phyloP scores from a whole-genome alignment of 2,797 vertebrate genomes.

The Sebastes oblongus region DNA sequence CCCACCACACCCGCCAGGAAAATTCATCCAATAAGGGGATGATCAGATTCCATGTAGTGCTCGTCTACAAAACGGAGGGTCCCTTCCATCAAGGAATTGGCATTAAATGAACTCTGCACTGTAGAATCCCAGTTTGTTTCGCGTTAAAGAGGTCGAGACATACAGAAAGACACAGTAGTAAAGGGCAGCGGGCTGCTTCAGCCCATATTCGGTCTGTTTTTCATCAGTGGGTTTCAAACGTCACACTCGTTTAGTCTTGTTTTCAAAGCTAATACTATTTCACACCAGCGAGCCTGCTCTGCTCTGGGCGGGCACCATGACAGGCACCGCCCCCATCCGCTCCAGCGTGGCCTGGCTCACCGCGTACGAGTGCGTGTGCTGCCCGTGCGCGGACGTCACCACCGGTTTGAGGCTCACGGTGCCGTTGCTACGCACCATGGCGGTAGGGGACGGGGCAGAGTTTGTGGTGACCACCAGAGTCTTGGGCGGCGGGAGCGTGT shows the following conservation, averaged over 20 bases:
- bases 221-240: conserved; percentile 28
- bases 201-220: conserved; percentile 48
- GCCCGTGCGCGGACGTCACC: conserved; percentile 82
- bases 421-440: conserved; percentile 89
- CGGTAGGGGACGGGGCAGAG: conserved; percentile 88
- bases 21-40: conserved; percentile 20
- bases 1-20: conserved; percentile 2
- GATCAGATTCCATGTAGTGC: conserved; percentile 20
- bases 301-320: conserved; percentile 98
- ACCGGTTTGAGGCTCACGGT: conserved; percentile 87
- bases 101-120: conserved; percentile 74
- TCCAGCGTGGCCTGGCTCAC: conserved; percentile 94
- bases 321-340: conserved; percentile 93
- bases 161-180: conserved; percentile 65
- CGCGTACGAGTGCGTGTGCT: conserved; percentile 88
- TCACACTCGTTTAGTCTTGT: conserved; percentile 19
- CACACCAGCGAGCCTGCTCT: conserved; percentile 94
- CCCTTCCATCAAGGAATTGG: conserved; percentile 62
- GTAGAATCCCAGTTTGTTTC: conserved; percentile 63
- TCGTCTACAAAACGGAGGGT: conserved; percentile 35
- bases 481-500: conserved; percentile 89
- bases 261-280: conserved; percentile 18
- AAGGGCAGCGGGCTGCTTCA: conserved; percentile 67
- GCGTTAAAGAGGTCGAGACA: conserved; percentile 48
- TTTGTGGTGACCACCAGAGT: conserved; percentile 95